A percentile compares a stretch with the other conserved stretches of the same genome.
These are phyloP conservation scores for Chaetorhynchus papuensis DNA, from an alignment of 2,113 vertebrate species.

Conservation along the genomic window DNA sequence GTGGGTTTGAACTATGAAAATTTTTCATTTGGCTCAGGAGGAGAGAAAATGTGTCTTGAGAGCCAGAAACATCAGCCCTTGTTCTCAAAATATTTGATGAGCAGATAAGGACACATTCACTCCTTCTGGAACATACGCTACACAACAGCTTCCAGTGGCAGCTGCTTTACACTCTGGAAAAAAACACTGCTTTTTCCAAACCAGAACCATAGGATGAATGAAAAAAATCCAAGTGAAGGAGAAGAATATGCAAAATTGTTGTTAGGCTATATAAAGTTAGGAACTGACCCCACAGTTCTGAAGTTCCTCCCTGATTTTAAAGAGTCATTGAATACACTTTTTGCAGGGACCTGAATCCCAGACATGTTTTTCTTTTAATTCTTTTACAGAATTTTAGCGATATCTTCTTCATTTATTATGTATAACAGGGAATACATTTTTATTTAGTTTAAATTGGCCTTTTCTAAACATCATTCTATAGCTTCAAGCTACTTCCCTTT, in stretches of 20 bases:
- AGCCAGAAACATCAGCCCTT: constrained; percentile 36
- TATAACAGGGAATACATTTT: background rate
- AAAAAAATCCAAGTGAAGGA: background rate
- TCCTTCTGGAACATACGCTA: background rate
- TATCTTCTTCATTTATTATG: background rate
- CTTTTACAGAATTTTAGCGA: background rate
- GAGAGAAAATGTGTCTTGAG: background rate
- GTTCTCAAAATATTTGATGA: constrained; percentile 55
- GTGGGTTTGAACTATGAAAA: background rate
- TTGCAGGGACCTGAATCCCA: background rate
- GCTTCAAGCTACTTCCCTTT: background rate
- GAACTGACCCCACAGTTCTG: background rate
- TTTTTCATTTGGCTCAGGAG: background rate
- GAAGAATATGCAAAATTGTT: background rate
- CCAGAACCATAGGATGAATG: background rate
- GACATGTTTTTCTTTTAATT: background rate
- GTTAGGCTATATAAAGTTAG: background rate
- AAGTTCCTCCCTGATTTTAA: background rate
- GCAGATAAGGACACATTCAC: constrained; percentile 1
- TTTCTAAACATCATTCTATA: background rate
- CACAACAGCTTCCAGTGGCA: constrained; percentile 20
- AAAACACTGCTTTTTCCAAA: background rate
- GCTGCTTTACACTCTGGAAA: constrained; percentile 2
- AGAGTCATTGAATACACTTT: background rate
- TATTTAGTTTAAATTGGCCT: background rate